Conservation (phyloP, 2,888 invertebrate species). For the Athalia cordata region DNA sequence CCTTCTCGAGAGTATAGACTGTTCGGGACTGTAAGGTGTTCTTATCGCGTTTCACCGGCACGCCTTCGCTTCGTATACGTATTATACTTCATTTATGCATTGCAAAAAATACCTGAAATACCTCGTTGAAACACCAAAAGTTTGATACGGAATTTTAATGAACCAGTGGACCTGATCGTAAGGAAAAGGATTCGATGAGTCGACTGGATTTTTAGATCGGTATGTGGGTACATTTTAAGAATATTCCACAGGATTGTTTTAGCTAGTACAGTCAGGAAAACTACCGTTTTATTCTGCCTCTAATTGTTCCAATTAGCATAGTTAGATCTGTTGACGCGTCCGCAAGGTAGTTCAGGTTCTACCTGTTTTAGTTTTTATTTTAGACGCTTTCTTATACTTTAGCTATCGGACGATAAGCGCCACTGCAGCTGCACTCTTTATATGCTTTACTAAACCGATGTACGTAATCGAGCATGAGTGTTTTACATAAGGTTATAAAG, state of each 20-base stretch:
- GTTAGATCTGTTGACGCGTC: slow-evolving; percentile 13
- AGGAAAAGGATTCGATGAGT: background rate
- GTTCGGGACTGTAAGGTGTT: background rate
- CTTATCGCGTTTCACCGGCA: slow-evolving; percentile 23
- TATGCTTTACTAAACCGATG: background rate
- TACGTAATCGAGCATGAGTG: background rate
- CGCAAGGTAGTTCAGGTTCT: background rate
- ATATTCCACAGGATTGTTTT: too few relatives aligned
- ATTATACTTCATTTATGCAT: too few relatives aligned
- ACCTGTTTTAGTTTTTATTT: background rate
- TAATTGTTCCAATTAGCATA: slow-evolving; percentile 37
- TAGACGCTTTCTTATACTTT: too few relatives aligned
- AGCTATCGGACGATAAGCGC: too few relatives aligned
- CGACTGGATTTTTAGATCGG: background rate
- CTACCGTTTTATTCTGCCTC: slow-evolving; percentile 2
- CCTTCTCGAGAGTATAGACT: slow-evolving; percentile 20
- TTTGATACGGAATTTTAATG: background rate
- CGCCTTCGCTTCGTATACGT: background rate
- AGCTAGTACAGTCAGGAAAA: slow-evolving; percentile 1
- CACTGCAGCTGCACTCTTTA: background rate
- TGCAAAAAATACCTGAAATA: slow-evolving; percentile 26
- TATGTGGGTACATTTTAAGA: background rate
- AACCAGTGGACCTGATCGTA: background rate
- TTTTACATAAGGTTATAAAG: background rate
- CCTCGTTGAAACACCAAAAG: slow-evolving; percentile 12